These are phyloP conservation scores for Sepioteuthis lessoniana DNA, from an alignment of 2,888 invertebrate species.

Conservation along the genomic window DNA sequence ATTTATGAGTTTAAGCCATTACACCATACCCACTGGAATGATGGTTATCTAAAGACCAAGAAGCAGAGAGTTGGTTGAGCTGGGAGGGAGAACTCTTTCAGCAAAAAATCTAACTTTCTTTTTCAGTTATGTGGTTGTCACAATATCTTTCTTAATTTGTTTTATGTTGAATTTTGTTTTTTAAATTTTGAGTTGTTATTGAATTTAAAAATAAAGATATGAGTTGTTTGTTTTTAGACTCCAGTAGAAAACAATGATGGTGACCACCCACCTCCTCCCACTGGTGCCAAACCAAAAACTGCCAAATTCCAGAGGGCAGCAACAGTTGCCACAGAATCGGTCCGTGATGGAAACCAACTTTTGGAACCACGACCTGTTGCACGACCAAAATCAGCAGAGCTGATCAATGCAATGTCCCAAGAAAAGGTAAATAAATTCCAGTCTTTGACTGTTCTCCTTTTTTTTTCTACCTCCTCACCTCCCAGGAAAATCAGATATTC, in stretches of 20 bases:
- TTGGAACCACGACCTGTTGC: constrained; percentile 48
- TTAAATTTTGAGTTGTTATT: too few species aligned
- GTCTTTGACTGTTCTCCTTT: background rate
- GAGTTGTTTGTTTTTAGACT: background rate
- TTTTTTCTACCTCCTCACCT: too few species aligned
- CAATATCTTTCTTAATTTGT: too few species aligned
- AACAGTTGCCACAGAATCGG: constrained; percentile 66
- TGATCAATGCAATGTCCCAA: constrained; percentile 46
- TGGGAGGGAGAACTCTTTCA: too few species aligned
- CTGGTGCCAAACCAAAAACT: constrained; percentile 66
- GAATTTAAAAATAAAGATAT: background rate
- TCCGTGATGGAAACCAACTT: constrained; percentile 52
- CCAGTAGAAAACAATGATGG: background rate
- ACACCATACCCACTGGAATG: too few species aligned
- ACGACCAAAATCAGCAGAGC: constrained; percentile 44
- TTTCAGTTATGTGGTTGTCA: too few species aligned
- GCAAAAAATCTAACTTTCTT: too few species aligned
- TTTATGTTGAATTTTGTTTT: too few species aligned
- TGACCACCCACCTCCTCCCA: background rate
- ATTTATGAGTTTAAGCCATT: too few species aligned
- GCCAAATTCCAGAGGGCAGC: constrained; percentile 71
- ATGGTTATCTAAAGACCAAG: too few species aligned
- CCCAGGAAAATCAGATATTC: too few species aligned
- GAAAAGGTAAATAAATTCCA: constrained; percentile 37
- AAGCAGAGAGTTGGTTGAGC: too few species aligned